Conservation (phyloP, 2,113 vertebrate genomes). For the Anser cygnoides region DNA sequence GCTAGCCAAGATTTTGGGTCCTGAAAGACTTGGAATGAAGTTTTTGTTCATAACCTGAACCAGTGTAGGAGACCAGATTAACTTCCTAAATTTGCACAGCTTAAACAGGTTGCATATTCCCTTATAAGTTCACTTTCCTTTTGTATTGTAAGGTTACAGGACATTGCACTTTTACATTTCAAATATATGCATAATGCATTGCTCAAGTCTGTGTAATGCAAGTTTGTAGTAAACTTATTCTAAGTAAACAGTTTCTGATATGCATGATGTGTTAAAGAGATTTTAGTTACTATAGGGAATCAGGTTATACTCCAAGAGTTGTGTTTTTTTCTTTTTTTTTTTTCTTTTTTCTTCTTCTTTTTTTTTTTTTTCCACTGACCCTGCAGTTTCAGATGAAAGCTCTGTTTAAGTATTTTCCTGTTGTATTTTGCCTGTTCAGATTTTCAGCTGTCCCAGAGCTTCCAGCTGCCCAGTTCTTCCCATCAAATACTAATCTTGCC, state of each 20-base stretch:
- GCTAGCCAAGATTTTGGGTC: neutral
- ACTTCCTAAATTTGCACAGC: neutral
- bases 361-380: neutral
- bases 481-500: neutral
- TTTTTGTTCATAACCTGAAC: neutral
- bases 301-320: neutral
- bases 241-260: neutral
- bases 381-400: neutral
- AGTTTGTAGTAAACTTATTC: neutral
- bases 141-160: neutral
- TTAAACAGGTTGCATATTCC: neutral
- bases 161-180: fast-evolving
- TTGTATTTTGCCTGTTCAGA: neutral
- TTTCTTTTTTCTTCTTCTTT: too few relatives aligned
- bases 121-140: neutral
- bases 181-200: neutral
- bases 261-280: neutral
- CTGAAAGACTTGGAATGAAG: neutral
- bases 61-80: neutral
- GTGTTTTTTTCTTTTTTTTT: neutral
- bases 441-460: neutral
- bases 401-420: neutral
- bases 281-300: neutral
- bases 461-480: neutral
- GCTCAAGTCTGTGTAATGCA: neutral